Base-by-base conservation (phyloP, 2,888 invertebrate genomes). In the Lomographa bimaculata region DNA sequence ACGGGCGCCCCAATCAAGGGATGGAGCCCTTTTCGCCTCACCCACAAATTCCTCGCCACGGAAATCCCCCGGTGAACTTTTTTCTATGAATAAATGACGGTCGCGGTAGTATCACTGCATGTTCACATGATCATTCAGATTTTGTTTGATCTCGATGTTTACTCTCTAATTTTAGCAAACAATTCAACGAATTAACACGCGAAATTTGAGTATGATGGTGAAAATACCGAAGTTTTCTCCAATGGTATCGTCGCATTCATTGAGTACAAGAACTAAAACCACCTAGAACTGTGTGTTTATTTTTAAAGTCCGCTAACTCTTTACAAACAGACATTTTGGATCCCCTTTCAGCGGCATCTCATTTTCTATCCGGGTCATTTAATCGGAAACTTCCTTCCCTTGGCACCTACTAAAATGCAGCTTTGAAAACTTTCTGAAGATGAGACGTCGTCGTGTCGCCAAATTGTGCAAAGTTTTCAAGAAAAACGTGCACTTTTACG, bases 41-140 rank as follows among this genome's bases (percentile, higher is more conserved):
- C 78, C 74, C 79, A 80, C 78, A 65, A 76, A 79, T 78, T 71
- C 71, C 61, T 61, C 71, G 44, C 64, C 52, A 50, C 50, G 84
- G 85, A 82, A 85, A 77, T 84, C 72, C 84, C 86, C 81, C 72
- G 64, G 67, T 71, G 71, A 55, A 76, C 46, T 60, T 74, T 77
- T 80, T 81, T 80, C 69, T 59, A 7, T 16, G 9, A 8, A 33
- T 59, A 47, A 50, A 55, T 46, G 50, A 59, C 56, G 10, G 37
- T 29, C 27, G 19, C 27, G n/a, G 14, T 54, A 43, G 51, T 60
- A 54, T 52, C 56, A 34, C 48, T 54, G 58, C 54, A 54, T 53
- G 53, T 54, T 56, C 43, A 51, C 54, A 46, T 51, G 39, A 46
- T 57, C 27, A 7, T 26, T 32, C 14, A 18, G 19, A 21, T 44